These are phyloP conservation scores for Odobenus rosmarus DNA, from an alignment of 2,113 vertebrate genomes.

Conservation along the genomic window DNA sequence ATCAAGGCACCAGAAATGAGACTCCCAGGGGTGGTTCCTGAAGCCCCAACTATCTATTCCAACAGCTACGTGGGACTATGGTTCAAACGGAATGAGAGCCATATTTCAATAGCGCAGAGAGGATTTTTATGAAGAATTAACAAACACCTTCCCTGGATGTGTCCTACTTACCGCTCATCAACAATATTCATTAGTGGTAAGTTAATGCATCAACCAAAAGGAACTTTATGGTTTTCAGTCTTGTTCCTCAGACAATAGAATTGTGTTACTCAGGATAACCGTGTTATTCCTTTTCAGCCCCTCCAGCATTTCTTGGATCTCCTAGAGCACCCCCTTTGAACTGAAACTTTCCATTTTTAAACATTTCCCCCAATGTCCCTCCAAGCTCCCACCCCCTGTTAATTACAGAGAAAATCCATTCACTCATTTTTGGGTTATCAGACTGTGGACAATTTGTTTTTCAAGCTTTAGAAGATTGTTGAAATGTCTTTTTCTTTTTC, in stretches of 20 bases:
- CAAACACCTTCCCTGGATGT: neutral
- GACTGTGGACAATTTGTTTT: conserved; percentile 54
- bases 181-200: neutral
- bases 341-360: neutral
- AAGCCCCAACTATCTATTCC: neutral
- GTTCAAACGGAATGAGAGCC: neutral
- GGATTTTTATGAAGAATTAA: neutral
- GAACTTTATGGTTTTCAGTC: neutral
- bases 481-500: neutral
- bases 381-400: neutral
- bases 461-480: conserved; percentile 45
- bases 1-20: neutral
- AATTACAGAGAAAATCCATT: conserved; percentile 36
- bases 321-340: neutral
- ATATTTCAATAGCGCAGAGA: neutral
- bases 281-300: neutral
- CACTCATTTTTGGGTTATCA: conserved; percentile 25
- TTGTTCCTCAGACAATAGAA: neutral
- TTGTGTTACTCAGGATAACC: neutral
- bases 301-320: neutral
- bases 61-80: rapidly evolving
- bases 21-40: neutral
- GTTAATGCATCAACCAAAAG: neutral
- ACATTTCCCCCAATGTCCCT: neutral
- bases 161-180: neutral